Conservation (phyloP, 2,888 invertebrate species). For the Aleiodes testaceus region DNA sequence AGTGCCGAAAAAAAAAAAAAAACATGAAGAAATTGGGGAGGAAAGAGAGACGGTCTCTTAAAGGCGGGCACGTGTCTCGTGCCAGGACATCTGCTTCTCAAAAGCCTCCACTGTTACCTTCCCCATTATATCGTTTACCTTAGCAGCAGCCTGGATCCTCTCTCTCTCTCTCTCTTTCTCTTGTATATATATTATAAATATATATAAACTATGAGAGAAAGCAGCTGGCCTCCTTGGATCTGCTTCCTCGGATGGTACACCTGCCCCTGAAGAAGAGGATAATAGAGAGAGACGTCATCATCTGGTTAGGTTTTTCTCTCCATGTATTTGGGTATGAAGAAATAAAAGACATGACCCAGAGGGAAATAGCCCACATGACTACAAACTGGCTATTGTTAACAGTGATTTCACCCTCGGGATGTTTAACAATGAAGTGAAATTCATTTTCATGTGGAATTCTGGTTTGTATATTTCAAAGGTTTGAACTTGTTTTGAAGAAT, state of each 20-base stretch:
- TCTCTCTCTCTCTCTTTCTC: conserved; percentile 38
- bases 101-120: conserved; percentile 66
- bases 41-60: conserved; percentile 27
- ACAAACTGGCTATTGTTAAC: neutral
- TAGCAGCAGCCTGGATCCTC: conserved; percentile 52
- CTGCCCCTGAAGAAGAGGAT: conserved; percentile 42
- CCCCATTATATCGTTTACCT: conserved; percentile 64
- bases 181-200: neutral
- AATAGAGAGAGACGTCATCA: conserved; percentile 13
- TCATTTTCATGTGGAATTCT: conserved; percentile 7
- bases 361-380: conserved; percentile 3
- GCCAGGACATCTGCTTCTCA: conserved; percentile 52
- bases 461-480: conserved; percentile 1
- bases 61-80: conserved; percentile 61
- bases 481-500: neutral
- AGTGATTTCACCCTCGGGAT: neutral
- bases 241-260: conserved; percentile 48
- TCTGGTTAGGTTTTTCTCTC: conserved; percentile 1
- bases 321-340: neutral
- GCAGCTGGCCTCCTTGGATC: conserved; percentile 52
- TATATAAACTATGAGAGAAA: conserved; percentile 25
- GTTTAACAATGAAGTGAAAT: conserved; percentile 3
- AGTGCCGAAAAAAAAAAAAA: conserved; percentile 27
- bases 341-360: neutral
- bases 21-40: conserved; percentile 33